Evolutionary conservation across 1,140 invertebrate genomes (phyloP).

Genomic region (Globodera rostochiensis): DNA sequence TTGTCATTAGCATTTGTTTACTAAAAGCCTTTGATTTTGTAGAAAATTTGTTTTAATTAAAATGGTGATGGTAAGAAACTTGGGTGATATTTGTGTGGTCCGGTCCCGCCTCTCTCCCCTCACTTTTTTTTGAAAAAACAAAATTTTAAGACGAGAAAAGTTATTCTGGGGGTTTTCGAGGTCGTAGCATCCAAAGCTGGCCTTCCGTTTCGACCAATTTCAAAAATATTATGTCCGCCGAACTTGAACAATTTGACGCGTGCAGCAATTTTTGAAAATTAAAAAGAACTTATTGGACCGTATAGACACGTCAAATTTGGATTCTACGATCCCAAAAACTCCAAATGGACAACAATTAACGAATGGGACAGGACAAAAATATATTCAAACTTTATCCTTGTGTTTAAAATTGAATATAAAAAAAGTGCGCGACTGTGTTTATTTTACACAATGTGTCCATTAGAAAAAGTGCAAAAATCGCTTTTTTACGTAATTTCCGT

Average conservation of each 20-base stretch:
- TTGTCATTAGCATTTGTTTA: too few relatives aligned
- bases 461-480: background rate
- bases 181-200: background rate
- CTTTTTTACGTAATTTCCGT: constrained; percentile 40
- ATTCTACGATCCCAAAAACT: too few relatives aligned
- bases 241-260: background rate
- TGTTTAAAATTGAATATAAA: background rate
- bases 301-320: too few relatives aligned
- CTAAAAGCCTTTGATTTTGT: background rate
- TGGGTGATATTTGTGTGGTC: background rate
- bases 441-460: background rate
- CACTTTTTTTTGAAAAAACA: background rate
- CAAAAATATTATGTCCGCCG: background rate
- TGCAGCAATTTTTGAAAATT: background rate
- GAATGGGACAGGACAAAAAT: too few relatives aligned
- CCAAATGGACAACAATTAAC: too few relatives aligned
- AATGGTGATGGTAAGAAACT: background rate
- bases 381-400: background rate
- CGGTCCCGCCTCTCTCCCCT: background rate
- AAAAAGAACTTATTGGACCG: background rate
- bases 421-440: background rate
- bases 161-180: background rate
- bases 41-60: background rate
- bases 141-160: background rate
- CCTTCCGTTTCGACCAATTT: background rate